A percentile compares a stretch with the other conserved stretches of the same genome.
These are phyloP conservation scores for Rhingia rostrata DNA, from an alignment of 2,888 invertebrate genomes.

Conservation along the genomic window DNA sequence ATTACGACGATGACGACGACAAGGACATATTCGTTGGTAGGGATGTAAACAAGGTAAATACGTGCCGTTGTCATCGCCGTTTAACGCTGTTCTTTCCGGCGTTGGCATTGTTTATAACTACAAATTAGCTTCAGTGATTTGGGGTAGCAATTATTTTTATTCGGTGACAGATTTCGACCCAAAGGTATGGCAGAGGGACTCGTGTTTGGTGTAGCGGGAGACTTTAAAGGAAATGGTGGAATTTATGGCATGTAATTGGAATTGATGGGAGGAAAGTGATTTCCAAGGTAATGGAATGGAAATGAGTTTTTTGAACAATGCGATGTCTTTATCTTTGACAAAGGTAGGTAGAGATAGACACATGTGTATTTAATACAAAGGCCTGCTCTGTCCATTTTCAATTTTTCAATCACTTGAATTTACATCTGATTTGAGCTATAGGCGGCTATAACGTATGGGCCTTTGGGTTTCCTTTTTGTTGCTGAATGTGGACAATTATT, in stretches of 20 bases:
- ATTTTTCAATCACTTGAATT: too few species aligned
- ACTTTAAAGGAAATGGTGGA: conserved; percentile 3
- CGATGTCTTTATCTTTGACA: conserved; percentile 25
- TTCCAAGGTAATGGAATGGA: conserved; percentile 40
- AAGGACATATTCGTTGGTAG: conserved; percentile 40
- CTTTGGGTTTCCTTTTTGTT: too few species aligned
- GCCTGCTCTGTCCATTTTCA: too few species aligned
- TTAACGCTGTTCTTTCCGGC: conserved; percentile 62
- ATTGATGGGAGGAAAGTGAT: conserved; percentile 47
- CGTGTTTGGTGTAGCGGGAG: neutral
- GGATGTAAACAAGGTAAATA: conserved; percentile 59
- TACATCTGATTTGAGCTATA: too few species aligned
- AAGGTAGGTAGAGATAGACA: too few species aligned
- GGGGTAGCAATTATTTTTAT: conserved; percentile 68
- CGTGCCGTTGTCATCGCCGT: conserved; percentile 48
- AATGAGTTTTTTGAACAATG: conserved; percentile 10
- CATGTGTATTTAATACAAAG: too few species aligned
- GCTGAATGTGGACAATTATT: too few species aligned
- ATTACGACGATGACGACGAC: conserved; percentile 15
- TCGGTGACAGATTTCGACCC: conserved; percentile 49
- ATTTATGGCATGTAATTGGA: conserved; percentile 62
- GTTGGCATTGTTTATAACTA: conserved; percentile 62
- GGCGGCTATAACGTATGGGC: too few species aligned
- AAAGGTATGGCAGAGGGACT: neutral
- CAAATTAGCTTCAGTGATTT: conserved; percentile 63